These are phyloP conservation scores for Pristionchus fissidentatus DNA, from an alignment of 2,888 invertebrate genomes.

Conservation along the genomic window DNA sequence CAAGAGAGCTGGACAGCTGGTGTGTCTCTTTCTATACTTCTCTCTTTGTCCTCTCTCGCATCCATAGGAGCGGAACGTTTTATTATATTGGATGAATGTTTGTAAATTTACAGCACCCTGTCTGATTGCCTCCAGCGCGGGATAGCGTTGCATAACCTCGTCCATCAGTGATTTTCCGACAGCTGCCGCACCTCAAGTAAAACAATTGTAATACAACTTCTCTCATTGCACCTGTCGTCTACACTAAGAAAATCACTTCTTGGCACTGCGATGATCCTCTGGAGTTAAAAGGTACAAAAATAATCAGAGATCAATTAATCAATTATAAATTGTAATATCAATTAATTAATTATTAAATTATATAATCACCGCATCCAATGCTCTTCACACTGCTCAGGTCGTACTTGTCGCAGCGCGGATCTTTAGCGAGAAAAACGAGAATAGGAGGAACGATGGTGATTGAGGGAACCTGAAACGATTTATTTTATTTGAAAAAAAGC, in stretches of 20 bases:
- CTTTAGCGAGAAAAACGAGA: constrained; percentile 84
- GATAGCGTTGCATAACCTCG: not conserved
- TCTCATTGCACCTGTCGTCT: not conserved
- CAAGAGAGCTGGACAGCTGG: too few species aligned
- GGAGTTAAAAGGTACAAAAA: not conserved
- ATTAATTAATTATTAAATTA: not conserved
- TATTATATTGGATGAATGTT: too few species aligned
- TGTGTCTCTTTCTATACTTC: too few species aligned
- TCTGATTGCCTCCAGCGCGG: not conserved
- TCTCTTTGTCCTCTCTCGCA: too few species aligned
- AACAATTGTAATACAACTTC: not conserved
- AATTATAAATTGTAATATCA: not conserved
- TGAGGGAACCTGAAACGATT: constrained; percentile 52
- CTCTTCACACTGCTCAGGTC: constrained; percentile 81
- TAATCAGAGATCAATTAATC: not conserved
- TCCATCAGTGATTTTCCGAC: not conserved
- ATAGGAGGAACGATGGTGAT: constrained; percentile 86
- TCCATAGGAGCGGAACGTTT: too few species aligned
- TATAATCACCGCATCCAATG: constrained; percentile 32
- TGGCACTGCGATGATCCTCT: not conserved
- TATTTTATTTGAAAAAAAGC: not conserved
- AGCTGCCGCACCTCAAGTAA: not conserved
- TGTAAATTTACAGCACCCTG: too few species aligned
- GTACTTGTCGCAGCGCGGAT: constrained; percentile 83
- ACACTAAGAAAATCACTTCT: not conserved